Evolutionary conservation across 1,140 invertebrate species (phyloP), one percentile per base, ranked within the genome.

Genomic region (Harpegnathos saltator): DNA sequence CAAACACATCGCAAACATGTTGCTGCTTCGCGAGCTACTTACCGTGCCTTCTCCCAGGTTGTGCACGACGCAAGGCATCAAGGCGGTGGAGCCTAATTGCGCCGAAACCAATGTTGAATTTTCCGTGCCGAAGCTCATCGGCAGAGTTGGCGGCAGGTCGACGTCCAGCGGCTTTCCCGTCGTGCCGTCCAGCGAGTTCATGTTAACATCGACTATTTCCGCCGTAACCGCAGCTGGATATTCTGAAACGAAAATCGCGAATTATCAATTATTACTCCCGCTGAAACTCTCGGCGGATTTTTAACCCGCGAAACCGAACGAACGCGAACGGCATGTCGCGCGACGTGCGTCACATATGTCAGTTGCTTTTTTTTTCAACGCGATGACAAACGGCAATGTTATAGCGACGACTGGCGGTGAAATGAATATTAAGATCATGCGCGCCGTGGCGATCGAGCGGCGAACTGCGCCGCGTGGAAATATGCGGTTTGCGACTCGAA

Each of bases 31-130:
- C 22, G 17, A 86, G 88, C 95, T n/a, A n/a, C 97, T 97, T 94
- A 98, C 97, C 95, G 97, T 96, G 89, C 97, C 97, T 90, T 98
- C 97, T 65, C 97, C 97, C 86, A 98, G 97, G 91, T 98, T 97
- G 89, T 96, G 96, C 44, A 98, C 97, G 63, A 97, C 95, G 93
- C 97, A 98, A 14, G 97, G 97, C 52, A 98, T 94, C 33, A 97
- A 95, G 3, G 97, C 97, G 3, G 96, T 97, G 63, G 97, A 97
- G 15, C 97, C 97, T 58, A 96, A 97, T 93, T 98, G 97, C 75
- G 97, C 97, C 26, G 96, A 97, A 82, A 98, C 95, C 44, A 96
- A 94, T 0, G 97, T 97, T 74, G 97, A 97, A 92, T 98, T 98
- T 89, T 97, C 96, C 22, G 97, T 98, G 54, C 96, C 96, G 91